phyloP scores from a whole-genome alignment of 2,888 invertebrate species.

The Pseudococcus viburni region DNA sequence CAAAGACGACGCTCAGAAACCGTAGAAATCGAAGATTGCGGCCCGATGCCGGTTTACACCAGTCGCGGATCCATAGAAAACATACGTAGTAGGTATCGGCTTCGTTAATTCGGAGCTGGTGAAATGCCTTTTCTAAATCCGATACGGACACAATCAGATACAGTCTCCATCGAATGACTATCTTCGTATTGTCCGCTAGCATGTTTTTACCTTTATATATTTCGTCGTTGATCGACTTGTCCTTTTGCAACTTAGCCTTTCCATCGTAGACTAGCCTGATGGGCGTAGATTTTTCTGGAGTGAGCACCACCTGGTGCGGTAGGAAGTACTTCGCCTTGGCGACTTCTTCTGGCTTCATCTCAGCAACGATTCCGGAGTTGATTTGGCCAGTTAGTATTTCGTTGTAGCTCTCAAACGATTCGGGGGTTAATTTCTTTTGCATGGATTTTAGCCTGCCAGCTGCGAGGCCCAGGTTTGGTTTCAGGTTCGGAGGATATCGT shows the following conservation, averaged over 20 bases:
- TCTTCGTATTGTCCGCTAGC: neutral
- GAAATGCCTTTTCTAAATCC: conserved; percentile 27
- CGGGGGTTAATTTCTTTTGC: neutral
- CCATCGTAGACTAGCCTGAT: conserved; percentile 7
- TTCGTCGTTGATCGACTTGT: neutral
- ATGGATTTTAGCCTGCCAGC: neutral
- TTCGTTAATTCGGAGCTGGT: neutral
- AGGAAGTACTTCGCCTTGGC: neutral
- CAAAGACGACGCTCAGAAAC: neutral
- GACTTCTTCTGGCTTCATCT: no score
- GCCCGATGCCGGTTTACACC: neutral
- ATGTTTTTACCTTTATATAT: neutral
- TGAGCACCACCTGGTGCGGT: neutral
- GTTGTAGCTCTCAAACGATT: neutral
- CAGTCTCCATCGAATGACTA: no score
- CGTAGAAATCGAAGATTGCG: neutral
- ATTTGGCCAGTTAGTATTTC: neutral
- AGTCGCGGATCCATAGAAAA: neutral
- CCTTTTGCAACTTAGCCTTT: neutral
- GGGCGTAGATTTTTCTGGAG: neutral
- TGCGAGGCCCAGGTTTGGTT: neutral
- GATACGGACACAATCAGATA: neutral
- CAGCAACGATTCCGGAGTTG: neutral
- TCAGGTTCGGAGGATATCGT: neutral
- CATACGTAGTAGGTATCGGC: neutral